Base-by-base conservation (phyloP, 2,888 invertebrate genomes). In the Kuschelorhynchus macadamiae region DNA sequence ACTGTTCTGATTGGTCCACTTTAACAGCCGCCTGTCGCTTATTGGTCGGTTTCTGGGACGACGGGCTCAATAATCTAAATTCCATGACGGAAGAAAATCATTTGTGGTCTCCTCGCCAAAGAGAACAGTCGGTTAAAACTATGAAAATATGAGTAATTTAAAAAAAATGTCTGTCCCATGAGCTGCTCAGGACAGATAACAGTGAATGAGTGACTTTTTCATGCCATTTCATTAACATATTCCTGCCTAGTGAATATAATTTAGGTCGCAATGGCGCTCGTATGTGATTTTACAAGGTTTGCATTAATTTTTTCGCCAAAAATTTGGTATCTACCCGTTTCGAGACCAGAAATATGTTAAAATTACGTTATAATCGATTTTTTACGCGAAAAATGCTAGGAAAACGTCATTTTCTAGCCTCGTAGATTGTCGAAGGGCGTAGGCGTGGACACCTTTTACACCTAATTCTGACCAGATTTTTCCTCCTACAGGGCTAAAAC, bases 101-200 rank as follows among this genome's bases (percentile, higher is more conserved):
- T 83, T 84, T 84, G 84, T 84, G 84, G 83, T 82, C 82, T 82
- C 82, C 80, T 80, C 84, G 84, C 83, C 82, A 79, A 80, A 83
- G 82, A 81, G 82, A 83, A 83, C 76, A 84, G 84, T 84, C 83
- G 83, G 83, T 81, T 82, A 77, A 76, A 76, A 73, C 68, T 53
- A 79, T 78, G 79, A 79, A 78, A 81, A 79, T 78, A 83, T 83
- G 83, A 82, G 83, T 82, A 83, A 81, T 79, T 79, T 79, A 77
- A 78, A 59, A 75, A 75, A 72, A 77, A 79, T 79, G 76, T 82
- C 82, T 82, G 82, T 82, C 81, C 82, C 82, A 78, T 78, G 75
- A 78, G 76, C 79, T 79, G 79, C 79, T 75, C 79, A 81, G 82
- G 82, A 81, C 83, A 82, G 82, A 81, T 80, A 72, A 81, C 80